Percentiles rank a stretch among this genome's conserved stretches.
Conservation (phyloP, 1,140 invertebrate genomes). For the Dendroctonus ponderosae region DNA sequence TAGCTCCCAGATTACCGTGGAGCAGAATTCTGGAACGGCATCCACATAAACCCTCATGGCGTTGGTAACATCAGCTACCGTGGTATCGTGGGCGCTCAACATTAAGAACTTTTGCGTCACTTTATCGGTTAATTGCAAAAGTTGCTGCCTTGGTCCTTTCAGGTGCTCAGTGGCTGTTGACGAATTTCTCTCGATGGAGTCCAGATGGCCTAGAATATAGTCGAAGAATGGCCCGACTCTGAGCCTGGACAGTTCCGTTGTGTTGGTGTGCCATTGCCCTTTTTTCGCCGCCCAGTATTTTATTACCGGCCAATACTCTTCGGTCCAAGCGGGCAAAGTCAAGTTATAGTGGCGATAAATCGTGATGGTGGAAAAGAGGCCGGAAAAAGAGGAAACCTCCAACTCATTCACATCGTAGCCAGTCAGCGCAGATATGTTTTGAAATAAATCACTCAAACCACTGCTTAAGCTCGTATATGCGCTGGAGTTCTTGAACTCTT, state of each 20-base stretch:
- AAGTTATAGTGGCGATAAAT: constrained; percentile 71
- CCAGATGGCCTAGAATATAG: constrained; percentile 34
- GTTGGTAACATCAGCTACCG: constrained; percentile 71
- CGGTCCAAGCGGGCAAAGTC: constrained; percentile 71
- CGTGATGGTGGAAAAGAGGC: constrained; percentile 64
- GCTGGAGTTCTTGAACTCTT: constrained; percentile 56
- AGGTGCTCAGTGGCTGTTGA: neutral
- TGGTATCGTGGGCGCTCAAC: constrained; percentile 68
- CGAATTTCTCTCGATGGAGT: constrained; percentile 8
- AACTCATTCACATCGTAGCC: constrained; percentile 48
- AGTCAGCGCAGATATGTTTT: constrained; percentile 12
- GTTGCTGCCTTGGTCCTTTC: neutral
- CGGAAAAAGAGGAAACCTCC: constrained; percentile 56
- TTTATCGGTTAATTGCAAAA: constrained; percentile 32
- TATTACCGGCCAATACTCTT: constrained; percentile 54
- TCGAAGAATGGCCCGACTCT: constrained; percentile 62
- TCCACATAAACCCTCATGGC: constrained; percentile 69
- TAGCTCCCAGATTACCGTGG: constrained; percentile 72
- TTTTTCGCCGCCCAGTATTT: constrained; percentile 53
- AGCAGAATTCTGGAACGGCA: constrained; percentile 69
- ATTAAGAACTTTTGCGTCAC: constrained; percentile 47
- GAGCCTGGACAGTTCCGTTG: constrained; percentile 54
- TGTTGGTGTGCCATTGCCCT: constrained; percentile 51
- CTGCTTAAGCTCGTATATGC: constrained; percentile 49
- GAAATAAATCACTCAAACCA: constrained; percentile 3